A percentile compares a stretch with the other conserved stretches of the same genome.
Conservation (phyloP, 2,113 vertebrate genomes). For the Phalacrocorax brasilianus region DNA sequence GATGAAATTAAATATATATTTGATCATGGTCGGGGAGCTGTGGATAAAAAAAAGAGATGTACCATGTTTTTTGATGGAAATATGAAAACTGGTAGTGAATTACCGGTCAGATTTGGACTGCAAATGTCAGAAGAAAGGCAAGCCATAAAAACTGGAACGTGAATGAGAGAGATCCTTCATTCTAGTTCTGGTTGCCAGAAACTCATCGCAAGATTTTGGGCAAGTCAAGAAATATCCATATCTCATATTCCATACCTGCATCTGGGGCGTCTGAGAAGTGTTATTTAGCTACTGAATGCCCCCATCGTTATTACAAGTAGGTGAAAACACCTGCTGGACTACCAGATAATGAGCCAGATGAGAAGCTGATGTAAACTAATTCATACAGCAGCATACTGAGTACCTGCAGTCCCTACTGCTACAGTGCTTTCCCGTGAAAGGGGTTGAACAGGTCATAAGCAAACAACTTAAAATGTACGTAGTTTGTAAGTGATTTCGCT, state of each 20-base stretch:
- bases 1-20: not conserved
- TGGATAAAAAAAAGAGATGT: not conserved
- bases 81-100: not conserved
- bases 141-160: not conserved
- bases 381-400: not conserved
- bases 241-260: not conserved
- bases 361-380: not conserved
- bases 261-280: not conserved
- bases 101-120: not conserved
- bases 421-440: not conserved
- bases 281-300: not conserved
- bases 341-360: not conserved
- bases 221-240: not conserved
- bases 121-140: not conserved
- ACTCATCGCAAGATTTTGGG: not conserved
- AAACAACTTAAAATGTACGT: not conserved
- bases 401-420: not conserved
- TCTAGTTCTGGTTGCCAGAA: not conserved
- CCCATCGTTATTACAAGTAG: not conserved
- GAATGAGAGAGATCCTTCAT: not conserved
- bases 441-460: not conserved
- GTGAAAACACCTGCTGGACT: not conserved
- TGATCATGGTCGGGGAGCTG: not conserved
- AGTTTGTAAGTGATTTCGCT: not conserved
- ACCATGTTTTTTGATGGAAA: not conserved